Evolutionary conservation across 2,113 vertebrate species (phyloP).

Genomic region (Hydropotes inermis): DNA sequence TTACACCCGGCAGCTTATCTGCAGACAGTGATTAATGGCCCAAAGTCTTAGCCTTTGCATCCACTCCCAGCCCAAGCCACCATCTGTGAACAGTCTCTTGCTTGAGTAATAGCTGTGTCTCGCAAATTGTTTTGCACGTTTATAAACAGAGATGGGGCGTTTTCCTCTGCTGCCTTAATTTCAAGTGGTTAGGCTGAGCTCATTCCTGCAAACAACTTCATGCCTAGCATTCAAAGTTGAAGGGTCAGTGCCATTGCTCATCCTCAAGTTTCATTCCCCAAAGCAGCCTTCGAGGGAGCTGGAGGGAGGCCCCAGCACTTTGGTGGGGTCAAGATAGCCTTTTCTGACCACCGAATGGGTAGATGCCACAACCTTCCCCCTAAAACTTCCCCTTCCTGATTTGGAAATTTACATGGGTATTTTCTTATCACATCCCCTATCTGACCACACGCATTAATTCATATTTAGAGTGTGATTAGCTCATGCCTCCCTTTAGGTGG

Average conservation of each 20-base stretch:
- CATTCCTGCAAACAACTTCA: neutral
- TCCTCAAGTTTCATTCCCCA: neutral
- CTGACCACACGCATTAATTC: neutral
- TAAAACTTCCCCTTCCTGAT: neutral
- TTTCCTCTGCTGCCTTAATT: slow-evolving; percentile 9
- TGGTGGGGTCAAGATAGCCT: neutral
- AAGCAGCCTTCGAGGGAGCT: neutral
- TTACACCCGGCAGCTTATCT: neutral
- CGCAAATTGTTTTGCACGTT: neutral
- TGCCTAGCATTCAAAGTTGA: slow-evolving; percentile 1
- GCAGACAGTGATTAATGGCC: neutral
- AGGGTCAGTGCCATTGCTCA: slow-evolving; percentile 1
- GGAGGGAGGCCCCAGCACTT: neutral
- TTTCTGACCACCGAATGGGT: neutral
- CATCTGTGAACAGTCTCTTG: slow-evolving; percentile 47
- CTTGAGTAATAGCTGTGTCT: slow-evolving; percentile 38
- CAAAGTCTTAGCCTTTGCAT: neutral
- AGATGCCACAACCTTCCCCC: neutral
- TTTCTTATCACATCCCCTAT: neutral
- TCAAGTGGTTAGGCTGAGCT: slow-evolving; percentile 44
- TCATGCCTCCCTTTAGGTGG: neutral
- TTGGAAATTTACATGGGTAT: neutral
- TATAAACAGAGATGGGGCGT: slow-evolving; percentile 41
- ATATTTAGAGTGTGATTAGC: neutral
- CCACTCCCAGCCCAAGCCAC: neutral